A percentile compares a stretch with the other conserved stretches of the same genome.
Conservation (phyloP, 2,113 vertebrate genomes). For the Lipophrys pholis region DNA sequence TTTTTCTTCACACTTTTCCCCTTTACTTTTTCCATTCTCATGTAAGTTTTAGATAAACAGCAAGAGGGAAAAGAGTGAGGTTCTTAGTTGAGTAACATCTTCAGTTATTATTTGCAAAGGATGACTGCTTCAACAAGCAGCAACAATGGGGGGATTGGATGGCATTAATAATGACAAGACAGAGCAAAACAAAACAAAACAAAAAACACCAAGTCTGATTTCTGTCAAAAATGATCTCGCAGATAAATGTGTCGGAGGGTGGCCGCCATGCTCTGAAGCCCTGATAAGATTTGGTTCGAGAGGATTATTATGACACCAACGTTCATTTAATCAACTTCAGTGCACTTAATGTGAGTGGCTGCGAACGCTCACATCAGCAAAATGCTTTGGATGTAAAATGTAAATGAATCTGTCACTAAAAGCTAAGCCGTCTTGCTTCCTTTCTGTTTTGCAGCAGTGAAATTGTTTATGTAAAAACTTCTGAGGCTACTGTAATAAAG, state of each 20-base stretch:
- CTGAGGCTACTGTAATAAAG: conserved; percentile 63
- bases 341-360: conserved; percentile 69
- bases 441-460: conserved; percentile 36
- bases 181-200: not conserved
- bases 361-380: conserved; percentile 56
- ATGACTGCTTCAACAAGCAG: not conserved
- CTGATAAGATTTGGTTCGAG: conserved; percentile 45
- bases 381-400: conserved; percentile 63
- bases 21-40: not conserved
- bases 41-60: not conserved
- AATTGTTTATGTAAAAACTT: conserved; percentile 70
- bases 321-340: conserved; percentile 71
- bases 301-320: conserved; percentile 64
- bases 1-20: not conserved
- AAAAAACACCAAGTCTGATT: conserved; percentile 32
- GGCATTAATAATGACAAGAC: conserved; percentile 1
- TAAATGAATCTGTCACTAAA: conserved; percentile 71
- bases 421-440: conserved; percentile 39
- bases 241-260: conserved; percentile 15
- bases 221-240: conserved; percentile 28
- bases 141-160: not conserved
- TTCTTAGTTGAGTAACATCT: not conserved
- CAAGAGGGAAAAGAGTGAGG: not conserved
- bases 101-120: not conserved
- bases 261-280: conserved; percentile 24